A percentile compares a stretch with the other conserved stretches of the same genome.
These are phyloP conservation scores for Orcinus orca DNA, from an alignment of 2,113 vertebrate species.

Conservation along the genomic window DNA sequence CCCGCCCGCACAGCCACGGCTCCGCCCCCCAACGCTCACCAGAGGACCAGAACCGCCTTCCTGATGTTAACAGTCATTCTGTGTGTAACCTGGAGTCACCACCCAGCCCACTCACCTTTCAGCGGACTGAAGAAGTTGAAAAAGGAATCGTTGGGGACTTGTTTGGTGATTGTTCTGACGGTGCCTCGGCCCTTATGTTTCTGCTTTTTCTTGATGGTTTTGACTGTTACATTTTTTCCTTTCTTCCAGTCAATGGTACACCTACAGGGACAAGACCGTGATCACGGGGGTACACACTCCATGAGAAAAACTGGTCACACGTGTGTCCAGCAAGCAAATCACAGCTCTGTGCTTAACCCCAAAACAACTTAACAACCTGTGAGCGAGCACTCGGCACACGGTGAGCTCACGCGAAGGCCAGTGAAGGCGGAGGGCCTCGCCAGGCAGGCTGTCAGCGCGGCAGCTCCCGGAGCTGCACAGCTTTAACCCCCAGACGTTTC, in stretches of 20 bases:
- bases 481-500: accelerated
- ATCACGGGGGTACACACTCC: accelerated
- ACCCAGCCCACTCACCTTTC: conserved; percentile 85
- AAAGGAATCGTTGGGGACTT: conserved; percentile 97
- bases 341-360: accelerated
- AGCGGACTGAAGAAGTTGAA: conserved; percentile 98
- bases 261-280: conserved; percentile 72
- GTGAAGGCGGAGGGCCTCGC: neutral
- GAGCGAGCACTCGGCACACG: neutral
- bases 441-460: neutral
- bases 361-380: accelerated
- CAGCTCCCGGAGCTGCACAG: neutral
- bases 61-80: accelerated
- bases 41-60: accelerated
- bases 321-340: no score
- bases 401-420: neutral
- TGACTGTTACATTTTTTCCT: conserved; percentile 97
- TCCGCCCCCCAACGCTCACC: accelerated
- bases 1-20: neutral
- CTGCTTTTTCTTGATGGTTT: conserved; percentile 98
- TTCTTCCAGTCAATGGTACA: conserved; percentile 98
- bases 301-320: accelerated
- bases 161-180: conserved; percentile 95
- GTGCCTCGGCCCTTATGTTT: conserved; percentile 98
- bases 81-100: accelerated